Evolutionary conservation across 2,797 vertebrate species (phyloP).

Genomic region (Danio jaintianensis): DNA sequence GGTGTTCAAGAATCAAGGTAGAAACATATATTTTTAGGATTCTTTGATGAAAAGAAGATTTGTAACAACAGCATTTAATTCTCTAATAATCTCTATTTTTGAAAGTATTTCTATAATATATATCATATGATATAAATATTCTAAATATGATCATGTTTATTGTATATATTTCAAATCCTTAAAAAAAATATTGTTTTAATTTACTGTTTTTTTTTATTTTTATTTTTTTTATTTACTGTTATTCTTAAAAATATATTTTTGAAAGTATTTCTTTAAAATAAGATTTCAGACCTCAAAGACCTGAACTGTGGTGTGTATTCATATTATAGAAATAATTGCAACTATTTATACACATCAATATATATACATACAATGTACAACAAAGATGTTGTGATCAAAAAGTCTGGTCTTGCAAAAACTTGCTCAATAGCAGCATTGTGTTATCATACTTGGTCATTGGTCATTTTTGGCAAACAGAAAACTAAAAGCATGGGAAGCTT

Average conservation of each 20-base stretch:
- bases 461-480: not conserved
- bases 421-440: not conserved
- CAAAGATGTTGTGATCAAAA: not conserved
- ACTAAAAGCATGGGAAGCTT: not conserved
- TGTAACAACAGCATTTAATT: not conserved
- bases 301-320: too few species aligned
- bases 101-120: not conserved
- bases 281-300: too few species aligned
- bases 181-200: too few species aligned
- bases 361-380: too few species aligned
- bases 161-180: not conserved
- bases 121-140: not conserved
- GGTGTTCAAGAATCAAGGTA: not conserved
- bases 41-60: not conserved
- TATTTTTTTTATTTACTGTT: too few species aligned
- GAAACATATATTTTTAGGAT: not conserved
- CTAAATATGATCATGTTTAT: not conserved
- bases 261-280: too few species aligned
- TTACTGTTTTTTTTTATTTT: too few species aligned
- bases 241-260: not conserved
- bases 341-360: too few species aligned
- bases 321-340: too few species aligned
- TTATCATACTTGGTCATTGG: not conserved
- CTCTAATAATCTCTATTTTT: not conserved
- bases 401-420: not conserved